Conservation (phyloP, 64 coral and sea anemone genomes). For the Montipora efflorescens region DNA sequence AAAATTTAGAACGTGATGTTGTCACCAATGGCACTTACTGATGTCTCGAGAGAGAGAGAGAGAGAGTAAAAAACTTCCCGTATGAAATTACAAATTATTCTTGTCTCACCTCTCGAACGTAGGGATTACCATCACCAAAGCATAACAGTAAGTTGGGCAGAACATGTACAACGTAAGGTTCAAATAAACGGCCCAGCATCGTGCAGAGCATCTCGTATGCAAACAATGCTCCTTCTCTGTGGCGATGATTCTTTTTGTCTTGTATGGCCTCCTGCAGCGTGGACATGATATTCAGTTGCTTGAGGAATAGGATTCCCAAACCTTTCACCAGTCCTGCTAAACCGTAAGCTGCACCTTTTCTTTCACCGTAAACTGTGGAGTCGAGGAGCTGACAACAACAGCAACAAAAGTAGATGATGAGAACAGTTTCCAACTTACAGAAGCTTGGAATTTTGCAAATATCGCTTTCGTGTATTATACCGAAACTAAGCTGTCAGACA, state of each 20-base stretch:
- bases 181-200: conserved; percentile 93
- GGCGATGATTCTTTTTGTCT: conserved; percentile 96
- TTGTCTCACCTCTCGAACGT: conserved; percentile 86
- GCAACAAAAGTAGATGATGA: background rate
- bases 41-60: no score
- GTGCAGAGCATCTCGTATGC: conserved; percentile 98
- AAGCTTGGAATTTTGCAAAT: no score
- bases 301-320: conserved; percentile 94
- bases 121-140: conserved; percentile 96
- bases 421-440: no score
- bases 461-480: no score
- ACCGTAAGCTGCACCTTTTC: conserved; percentile 95
- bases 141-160: conserved; percentile 93
- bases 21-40: no score
- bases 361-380: conserved; percentile 88
- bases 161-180: conserved; percentile 95
- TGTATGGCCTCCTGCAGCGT: conserved; percentile 99
- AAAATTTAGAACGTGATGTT: no score
- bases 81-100: background rate
- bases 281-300: conserved; percentile 96
- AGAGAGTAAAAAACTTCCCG: no score
- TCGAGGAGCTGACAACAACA: conserved; percentile 76
- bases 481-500: background rate
- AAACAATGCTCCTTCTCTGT: conserved; percentile 97
- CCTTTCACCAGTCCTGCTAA: conserved; percentile 93